These are phyloP conservation scores for Leucoraja erinaceus DNA, from an alignment of 2,113 vertebrate genomes.

Conservation along the genomic window DNA sequence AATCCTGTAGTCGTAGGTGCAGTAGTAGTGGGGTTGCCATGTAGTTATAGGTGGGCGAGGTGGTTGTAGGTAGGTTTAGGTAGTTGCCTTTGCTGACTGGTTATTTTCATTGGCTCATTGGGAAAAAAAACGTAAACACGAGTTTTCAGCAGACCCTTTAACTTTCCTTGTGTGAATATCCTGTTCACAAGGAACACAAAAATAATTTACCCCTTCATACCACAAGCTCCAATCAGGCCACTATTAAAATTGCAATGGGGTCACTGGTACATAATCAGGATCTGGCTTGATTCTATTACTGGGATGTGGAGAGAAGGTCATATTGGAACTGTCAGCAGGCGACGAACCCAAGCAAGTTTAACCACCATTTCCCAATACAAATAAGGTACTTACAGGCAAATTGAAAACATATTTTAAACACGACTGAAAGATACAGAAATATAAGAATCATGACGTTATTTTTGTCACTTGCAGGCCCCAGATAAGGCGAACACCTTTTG, in stretches of 20 bases:
- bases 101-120: no score
- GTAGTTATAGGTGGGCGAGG: no score
- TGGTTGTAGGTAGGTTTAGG: no score
- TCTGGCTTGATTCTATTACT: neutral
- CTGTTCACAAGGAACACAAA: neutral
- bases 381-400: neutral
- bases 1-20: no score
- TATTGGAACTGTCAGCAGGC: neutral
- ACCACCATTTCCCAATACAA: neutral
- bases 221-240: neutral
- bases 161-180: neutral
- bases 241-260: neutral
- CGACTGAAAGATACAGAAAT: neutral
- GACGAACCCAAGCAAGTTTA: neutral
- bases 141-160: no score
- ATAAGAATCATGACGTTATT: neutral
- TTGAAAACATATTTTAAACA: neutral
- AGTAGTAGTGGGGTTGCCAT: no score
- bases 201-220: neutral
- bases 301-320: neutral
- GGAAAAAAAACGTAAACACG: no score
- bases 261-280: neutral
- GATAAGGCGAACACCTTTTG: neutral
- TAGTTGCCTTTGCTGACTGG: no score
- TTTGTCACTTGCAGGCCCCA: neutral